These are phyloP conservation scores for Tenthredo amoena DNA, from an alignment of 2,888 invertebrate species.

Conservation along the genomic window DNA sequence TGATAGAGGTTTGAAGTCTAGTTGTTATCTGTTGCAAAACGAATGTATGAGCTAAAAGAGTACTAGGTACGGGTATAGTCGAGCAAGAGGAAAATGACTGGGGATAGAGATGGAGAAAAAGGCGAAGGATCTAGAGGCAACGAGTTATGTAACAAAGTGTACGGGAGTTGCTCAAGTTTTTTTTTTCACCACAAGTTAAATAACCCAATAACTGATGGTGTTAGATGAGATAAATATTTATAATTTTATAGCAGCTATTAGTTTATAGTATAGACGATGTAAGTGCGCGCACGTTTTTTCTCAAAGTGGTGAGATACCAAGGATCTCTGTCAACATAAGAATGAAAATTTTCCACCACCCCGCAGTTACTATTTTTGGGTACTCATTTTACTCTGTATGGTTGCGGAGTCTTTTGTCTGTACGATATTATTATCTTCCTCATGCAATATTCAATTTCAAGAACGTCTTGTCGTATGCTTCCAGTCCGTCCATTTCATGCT, in stretches of 20 bases:
- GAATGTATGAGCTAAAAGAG: slow-evolving; percentile 14
- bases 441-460: slow-evolving; percentile 67
- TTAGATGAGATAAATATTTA: slow-evolving; percentile 53
- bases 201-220: slow-evolving; percentile 18
- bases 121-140: slow-evolving; percentile 1
- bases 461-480: slow-evolving; percentile 6
- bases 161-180: slow-evolving; percentile 13
- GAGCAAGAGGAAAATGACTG: slow-evolving; percentile 21
- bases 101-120: slow-evolving; percentile 14
- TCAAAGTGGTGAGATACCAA: slow-evolving; percentile 59
- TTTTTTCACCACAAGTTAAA: slow-evolving; percentile 8
- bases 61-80: background rate
- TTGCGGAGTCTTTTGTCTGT: slow-evolving; percentile 60
- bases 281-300: slow-evolving; percentile 58
- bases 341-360: slow-evolving; percentile 58
- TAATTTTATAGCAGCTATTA: slow-evolving; percentile 35
- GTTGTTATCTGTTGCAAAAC: slow-evolving; percentile 31
- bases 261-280: slow-evolving; percentile 55
- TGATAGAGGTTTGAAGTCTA: slow-evolving; percentile 19
- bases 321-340: slow-evolving; percentile 51
- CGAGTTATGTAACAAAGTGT: slow-evolving; percentile 34
- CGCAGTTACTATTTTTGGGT: slow-evolving; percentile 64
- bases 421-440: slow-evolving; percentile 64
- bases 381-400: slow-evolving; percentile 60
- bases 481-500: background rate